Conservation (phyloP, 2,888 invertebrate species). For the Smittia aterrima region DNA sequence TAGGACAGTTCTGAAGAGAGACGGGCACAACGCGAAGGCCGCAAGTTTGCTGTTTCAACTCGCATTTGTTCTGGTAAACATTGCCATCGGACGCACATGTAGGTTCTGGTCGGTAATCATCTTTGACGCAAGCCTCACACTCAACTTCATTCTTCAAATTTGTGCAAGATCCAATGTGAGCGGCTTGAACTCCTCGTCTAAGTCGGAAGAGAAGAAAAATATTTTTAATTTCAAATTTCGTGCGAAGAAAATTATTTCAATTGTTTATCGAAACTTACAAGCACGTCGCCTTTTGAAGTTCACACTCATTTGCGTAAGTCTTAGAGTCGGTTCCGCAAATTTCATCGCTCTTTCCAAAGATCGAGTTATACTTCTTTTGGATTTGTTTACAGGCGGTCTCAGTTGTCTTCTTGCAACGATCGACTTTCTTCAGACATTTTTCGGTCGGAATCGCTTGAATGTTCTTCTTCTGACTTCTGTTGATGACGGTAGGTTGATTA, state of each 20-base stretch:
- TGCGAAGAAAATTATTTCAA: too few relatives aligned
- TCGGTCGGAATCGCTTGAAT: constrained; percentile 61
- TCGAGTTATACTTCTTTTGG: not conserved
- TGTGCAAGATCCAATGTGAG: constrained; percentile 85
- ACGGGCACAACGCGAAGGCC: constrained; percentile 82
- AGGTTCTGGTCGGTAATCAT: constrained; percentile 64
- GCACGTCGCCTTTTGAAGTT: constrained; percentile 79
- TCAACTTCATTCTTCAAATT: constrained; percentile 64
- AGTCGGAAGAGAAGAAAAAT: too few relatives aligned
- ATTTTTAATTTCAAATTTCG: too few relatives aligned
- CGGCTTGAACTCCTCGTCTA: constrained; percentile 80
- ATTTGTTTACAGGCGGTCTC: constrained; percentile 49
- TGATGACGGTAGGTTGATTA: too few relatives aligned
- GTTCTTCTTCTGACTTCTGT: constrained; percentile 25
- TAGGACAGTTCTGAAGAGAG: constrained; percentile 77
- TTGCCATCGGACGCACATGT: constrained; percentile 88
- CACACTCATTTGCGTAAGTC: constrained; percentile 80
- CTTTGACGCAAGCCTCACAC: constrained; percentile 59
- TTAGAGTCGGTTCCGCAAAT: constrained; percentile 89
- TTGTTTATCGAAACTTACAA: too few relatives aligned
- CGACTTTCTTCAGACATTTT: constrained; percentile 71
- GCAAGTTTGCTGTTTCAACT: constrained; percentile 78
- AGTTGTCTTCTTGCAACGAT: constrained; percentile 71
- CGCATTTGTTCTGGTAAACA: constrained; percentile 83
- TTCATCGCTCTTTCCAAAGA: constrained; percentile 62